A percentile compares a stretch with the other conserved stretches of the same genome.
Conservation (phyloP, 2,797 vertebrate species). For the Macroramphosus scolopax region DNA sequence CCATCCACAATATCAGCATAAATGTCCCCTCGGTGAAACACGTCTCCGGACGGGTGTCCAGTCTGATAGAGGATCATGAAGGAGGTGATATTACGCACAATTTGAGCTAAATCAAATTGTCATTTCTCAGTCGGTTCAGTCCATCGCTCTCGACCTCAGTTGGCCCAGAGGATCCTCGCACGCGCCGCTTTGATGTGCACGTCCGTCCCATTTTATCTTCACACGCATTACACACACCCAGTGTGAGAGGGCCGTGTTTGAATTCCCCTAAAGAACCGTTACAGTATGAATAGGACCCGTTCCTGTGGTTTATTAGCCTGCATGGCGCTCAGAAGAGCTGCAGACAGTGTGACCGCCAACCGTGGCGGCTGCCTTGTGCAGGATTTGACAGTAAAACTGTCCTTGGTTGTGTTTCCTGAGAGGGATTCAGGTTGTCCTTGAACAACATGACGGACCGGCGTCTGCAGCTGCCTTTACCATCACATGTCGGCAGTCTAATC, state of each 20-base stretch:
- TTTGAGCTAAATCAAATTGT: too few relatives aligned
- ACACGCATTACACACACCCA: constrained; percentile 50
- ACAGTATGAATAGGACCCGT: constrained; percentile 67
- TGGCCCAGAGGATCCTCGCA: too few relatives aligned
- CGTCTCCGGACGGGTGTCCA: too few relatives aligned
- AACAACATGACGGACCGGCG: constrained; percentile 22
- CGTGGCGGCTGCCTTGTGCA: constrained; percentile 9
- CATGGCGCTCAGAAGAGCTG: constrained; percentile 27
- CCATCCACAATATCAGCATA: too few relatives aligned
- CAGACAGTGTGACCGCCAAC: constrained; percentile 9
- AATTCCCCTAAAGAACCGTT: constrained; percentile 64
- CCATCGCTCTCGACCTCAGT: too few relatives aligned
- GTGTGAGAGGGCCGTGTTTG: constrained; percentile 44
- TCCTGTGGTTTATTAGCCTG: constrained; percentile 42
- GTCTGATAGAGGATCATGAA: too few relatives aligned
- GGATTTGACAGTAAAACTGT: constrained; percentile 14
- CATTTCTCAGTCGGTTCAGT: too few relatives aligned
- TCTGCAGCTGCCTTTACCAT: constrained; percentile 22
- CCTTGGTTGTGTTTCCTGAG: constrained; percentile 2
- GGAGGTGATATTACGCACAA: too few relatives aligned
- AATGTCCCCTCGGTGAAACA: constrained; percentile 3
- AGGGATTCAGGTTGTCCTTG: constrained; percentile 9
- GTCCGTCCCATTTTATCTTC: constrained; percentile 38
- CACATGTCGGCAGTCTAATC: constrained; percentile 13
- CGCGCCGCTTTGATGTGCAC: constrained; percentile 18